Evolutionary conservation across 1,140 invertebrate species (phyloP).

Genomic region (Zaprionus camerounensis): DNA sequence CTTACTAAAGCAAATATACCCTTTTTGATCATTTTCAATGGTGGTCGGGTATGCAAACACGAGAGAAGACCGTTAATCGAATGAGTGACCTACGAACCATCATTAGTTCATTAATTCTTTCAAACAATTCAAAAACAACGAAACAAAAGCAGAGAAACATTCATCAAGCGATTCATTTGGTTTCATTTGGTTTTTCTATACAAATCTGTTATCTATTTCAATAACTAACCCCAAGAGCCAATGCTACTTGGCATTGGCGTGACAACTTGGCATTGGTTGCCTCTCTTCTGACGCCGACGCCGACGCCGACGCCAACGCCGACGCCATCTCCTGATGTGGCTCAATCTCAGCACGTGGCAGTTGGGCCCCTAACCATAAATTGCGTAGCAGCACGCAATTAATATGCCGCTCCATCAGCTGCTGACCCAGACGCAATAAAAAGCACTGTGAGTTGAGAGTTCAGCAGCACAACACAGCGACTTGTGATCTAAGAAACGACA

Average conservation of each 20-base stretch:
- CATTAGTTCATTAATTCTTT: conserved; percentile 55
- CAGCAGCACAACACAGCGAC: conserved; percentile 57
- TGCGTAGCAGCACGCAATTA: conserved; percentile 63
- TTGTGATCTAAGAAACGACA: conserved; percentile 65
- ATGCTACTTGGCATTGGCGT: conserved; percentile 46
- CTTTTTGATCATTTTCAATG: not conserved
- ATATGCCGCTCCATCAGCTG: conserved; percentile 46
- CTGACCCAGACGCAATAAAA: conserved; percentile 56
- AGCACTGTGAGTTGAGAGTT: conserved; percentile 50
- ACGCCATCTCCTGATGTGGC: not conserved
- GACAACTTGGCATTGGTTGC: conserved; percentile 69
- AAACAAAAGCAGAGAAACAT: not conserved
- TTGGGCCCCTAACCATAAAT: conserved; percentile 27
- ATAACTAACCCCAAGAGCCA: conserved; percentile 30
- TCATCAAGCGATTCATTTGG: not conserved
- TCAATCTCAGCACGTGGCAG: conserved; percentile 32
- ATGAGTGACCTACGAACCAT: conserved; percentile 67
- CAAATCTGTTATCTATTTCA: conserved; percentile 33
- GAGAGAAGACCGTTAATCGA: conserved; percentile 34
- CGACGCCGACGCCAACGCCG: not conserved
- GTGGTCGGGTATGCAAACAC: conserved; percentile 2
- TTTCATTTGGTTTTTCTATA: not conserved
- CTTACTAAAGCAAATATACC: not conserved
- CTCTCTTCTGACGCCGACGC: conserved; percentile 34
- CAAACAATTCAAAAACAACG: no score